Evolutionary conservation across 2,797 vertebrate genomes (phyloP), one percentile per base, ranked within the genome.

Genomic region (Sciaenops ocellatus): DNA sequence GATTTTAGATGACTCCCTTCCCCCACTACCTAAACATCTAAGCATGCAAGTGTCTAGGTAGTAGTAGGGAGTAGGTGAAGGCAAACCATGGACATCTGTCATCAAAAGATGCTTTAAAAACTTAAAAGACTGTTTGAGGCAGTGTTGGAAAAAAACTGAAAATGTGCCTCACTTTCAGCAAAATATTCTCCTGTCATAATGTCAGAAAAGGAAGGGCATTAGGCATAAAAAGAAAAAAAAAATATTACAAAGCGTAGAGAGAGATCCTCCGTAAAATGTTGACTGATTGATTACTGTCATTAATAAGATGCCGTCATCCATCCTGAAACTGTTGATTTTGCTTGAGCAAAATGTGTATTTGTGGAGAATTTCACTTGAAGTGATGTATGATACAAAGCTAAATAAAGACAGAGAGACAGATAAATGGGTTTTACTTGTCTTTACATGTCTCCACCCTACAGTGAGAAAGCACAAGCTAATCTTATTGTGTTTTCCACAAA

Each of bases 11-110:
- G n/a, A 55, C 47, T 56, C 20, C 6, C n/a, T 59, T 59, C 5
- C 3, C 57, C 15, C 17, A 3, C 6, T 70, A 16, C 38, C 22
- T 74, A 38, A 38, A 34, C 34, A 34, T 34, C 34, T 34, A 34
- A 34, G 9, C 8, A 63, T 60, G 64, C 30, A 73, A 59, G 38
- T 64, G 59, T 80, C 65, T 65, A 10, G 44, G 65, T 64, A 80
- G 24, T 10, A 28, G 24, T 38, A 26, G 26, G 26, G 26, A 26
- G 26, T 26, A 80, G 73, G 69, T 75, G 74, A 84, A 80, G 38
- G n/a, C 50, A 79, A 52, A 76, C 65, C 55, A 59, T 51, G 80
- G 81, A 81, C 22, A 56, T 69, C 61, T 82, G 82, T 69, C 68
- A 76, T 72, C 30, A 4, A 52, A 38, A 59, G 61, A 72, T 22